Base-by-base conservation (phyloP, 2,888 invertebrate species). In the Trichogramma dendrolimi region DNA sequence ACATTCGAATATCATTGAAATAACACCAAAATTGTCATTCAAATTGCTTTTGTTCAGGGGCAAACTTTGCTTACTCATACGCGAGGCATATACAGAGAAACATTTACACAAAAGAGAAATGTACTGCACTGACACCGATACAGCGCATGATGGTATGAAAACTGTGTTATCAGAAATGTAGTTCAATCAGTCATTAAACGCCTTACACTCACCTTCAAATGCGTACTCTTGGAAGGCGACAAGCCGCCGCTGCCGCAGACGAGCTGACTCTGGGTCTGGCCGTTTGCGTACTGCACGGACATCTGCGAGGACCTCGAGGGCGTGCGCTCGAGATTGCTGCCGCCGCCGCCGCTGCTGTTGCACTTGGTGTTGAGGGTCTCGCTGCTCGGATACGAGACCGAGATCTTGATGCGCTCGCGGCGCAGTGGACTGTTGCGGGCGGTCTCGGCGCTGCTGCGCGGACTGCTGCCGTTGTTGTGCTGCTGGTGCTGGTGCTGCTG, bases 331-430 rank as follows among this genome's bases (percentile, higher is more conserved):
- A 78, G 72, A 14, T 14, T 14, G 14, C 14, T 14, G 14, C 14
- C 14, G 2, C 14, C 14, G 2, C 14, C 14, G 1, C 14, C 14
- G 42, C 75, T 77, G 68, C 74, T 75, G 64, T 73, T 73, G 68
- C 76, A 78, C 69, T 77, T 78, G 27, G 76, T 75, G 70, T 76
- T 76, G 56, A 78, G 70, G 8, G 76, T 77, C 71, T 92, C 91
- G 63, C 86, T 88, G 58, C 91, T 91, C 4, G 92, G 91, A 77
- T 91, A 92, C 39, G 91, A 91, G 1, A 92, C 91, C 65, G 91
- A 91, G 72, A 92, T 92, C 79, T 92, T 92, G 67, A 92, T 89
- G 75, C 89, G 89, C 69, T 92, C 92, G 10, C 86, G 81, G 10
- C 86, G 84, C 51, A 88, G 87, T 6, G 81, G 80, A 65, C 72